Base-by-base conservation (phyloP, 2,888 invertebrate genomes). In the Lamproptera curius region DNA sequence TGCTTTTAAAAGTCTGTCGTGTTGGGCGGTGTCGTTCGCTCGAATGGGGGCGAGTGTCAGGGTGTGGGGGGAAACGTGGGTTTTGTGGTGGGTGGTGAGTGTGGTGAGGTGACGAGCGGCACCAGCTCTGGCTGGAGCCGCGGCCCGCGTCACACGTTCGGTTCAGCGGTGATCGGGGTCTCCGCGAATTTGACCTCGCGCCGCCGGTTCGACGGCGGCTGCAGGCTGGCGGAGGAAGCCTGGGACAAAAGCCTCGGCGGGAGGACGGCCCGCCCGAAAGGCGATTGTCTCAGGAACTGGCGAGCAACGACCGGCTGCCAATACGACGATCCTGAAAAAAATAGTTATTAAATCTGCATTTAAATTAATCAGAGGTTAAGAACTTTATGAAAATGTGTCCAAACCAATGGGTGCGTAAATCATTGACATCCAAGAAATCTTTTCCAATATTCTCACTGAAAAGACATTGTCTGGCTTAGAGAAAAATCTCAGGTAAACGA, bases 301-400 rank as follows among this genome's bases (percentile, higher is more conserved):
- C 91, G 92, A 17, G 93, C 93, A 39, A 92, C 91, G 52, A 93
- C 73, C 4, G 93, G 93, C 49, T 91, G 89, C 93, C 93, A 93
- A 62, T 90, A 88, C 40, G 90, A 90, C 48, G 63, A 73, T 23
- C 73, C 84, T 82, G 73, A 9, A n/a, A n/a, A n/a, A n/a, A n/a
- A n/a, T n/a, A n/a, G n/a, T n/a, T n/a, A n/a, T n/a, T n/a, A n/a
- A n/a, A n/a, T n/a, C n/a, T n/a, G n/a, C n/a, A n/a, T n/a, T n/a
- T n/a, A n/a, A n/a, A n/a, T n/a, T n/a, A n/a, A n/a, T n/a, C n/a
- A n/a, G n/a, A n/a, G n/a, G n/a, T n/a, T n/a, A n/a, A n/a, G n/a
- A n/a, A n/a, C n/a, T n/a, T n/a, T n/a, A n/a, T n/a, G n/a, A n/a
- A n/a, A n/a, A n/a, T n/a, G n/a, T n/a, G n/a, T n/a, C n/a, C n/a